Evolutionary conservation across 1,140 invertebrate genomes (phyloP), one percentile per base, ranked within the genome.

Genomic region (Panagrolaimus sp.): DNA sequence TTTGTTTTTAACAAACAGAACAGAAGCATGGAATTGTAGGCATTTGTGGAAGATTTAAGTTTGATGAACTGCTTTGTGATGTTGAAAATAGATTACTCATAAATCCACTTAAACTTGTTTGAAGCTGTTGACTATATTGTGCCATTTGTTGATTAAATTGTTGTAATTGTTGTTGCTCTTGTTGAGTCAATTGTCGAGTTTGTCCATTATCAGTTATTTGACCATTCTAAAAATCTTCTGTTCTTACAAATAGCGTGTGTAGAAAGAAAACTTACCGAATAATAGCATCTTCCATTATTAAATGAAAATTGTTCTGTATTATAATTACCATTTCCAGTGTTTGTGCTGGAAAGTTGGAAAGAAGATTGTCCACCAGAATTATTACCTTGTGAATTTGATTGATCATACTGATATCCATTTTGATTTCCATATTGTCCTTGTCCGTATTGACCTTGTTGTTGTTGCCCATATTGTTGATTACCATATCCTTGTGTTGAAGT

Each of bases 261-360:
- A 3, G 2, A 48, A n/a, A 14, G 9, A 9, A n/a, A 4, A 57
- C 51, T 57, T 27, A 57, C 51, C n/a, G 51, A 13, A 57, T 57
- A 57, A 16, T 57, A 57, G 51, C 51, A 57, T 11, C 20, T 20
- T 57, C 51, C 51, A 57, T 57, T 16, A 23, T 57, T 57, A 16
- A 57, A 57, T 20, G 20, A 25, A 27, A 57, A 57, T 13, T 57
- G 51, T 3, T n/a, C 14, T 13, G 20, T 25, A 3, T 20, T 20
- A 13, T 20, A 14, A 57, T 13, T 16, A 8, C 27, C 27, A 16
- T n/a, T 20, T 20, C 51, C 51, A 57, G 20, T 20, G 3, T 20
- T 25, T 8, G 14, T 57, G 20, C 20, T 57, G 20, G 51, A 57
- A 20, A 57, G 8, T 20, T 57, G 51, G n/a, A 20, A 57, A 3